These are phyloP conservation scores for Cerastoderma edule DNA, from an alignment of 2,888 invertebrate genomes.

Conservation along the genomic window DNA sequence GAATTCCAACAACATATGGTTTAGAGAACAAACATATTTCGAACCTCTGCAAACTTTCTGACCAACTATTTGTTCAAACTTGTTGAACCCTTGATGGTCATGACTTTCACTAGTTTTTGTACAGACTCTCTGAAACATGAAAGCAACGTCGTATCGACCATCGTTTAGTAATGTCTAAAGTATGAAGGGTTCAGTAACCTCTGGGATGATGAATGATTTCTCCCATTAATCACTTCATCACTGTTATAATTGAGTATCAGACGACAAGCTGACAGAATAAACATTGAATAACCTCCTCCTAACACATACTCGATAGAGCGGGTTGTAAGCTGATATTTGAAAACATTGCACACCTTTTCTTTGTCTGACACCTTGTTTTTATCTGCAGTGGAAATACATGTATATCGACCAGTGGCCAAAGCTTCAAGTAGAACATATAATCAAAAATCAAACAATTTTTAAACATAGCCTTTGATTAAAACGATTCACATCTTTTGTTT, in stretches of 20 bases:
- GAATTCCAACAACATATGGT: too few species aligned
- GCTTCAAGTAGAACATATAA: background rate
- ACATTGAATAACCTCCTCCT: background rate
- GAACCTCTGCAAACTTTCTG: too few species aligned
- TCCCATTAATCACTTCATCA: slow-evolving; percentile 3
- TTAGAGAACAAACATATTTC: too few species aligned
- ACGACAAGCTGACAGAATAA: background rate
- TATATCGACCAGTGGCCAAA: background rate
- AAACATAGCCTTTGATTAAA: too few species aligned
- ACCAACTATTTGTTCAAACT: too few species aligned
- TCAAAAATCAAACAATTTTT: background rate
- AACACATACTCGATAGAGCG: background rate
- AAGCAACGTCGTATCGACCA: too few species aligned
- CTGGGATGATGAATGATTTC: background rate
- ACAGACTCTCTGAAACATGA: too few species aligned
- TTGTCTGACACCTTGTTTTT: background rate
- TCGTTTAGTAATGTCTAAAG: too few species aligned
- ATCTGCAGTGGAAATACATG: background rate
- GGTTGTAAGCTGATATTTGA: background rate
- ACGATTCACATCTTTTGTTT: too few species aligned
- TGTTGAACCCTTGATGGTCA: too few species aligned
- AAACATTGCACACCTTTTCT: background rate
- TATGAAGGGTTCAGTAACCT: too few species aligned
- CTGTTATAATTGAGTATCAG: background rate
- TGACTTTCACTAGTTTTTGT: too few species aligned